A percentile compares a stretch with the other conserved stretches of the same genome.
These are phyloP conservation scores for Coenobita brevimanus DNA, from an alignment of 1,140 invertebrate genomes.

Conservation along the genomic window DNA sequence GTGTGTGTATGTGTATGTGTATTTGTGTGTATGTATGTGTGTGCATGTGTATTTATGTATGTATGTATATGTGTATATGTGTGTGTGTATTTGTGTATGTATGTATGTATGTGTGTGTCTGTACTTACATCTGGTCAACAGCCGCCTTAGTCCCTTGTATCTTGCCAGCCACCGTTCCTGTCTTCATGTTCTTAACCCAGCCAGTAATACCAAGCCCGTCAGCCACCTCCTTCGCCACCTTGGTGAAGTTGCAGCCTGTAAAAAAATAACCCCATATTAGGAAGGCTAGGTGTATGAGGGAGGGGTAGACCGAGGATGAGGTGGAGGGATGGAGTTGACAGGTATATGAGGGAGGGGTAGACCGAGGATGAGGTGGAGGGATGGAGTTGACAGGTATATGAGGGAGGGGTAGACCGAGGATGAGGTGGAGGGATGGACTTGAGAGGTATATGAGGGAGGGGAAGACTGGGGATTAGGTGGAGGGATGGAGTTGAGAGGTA, in stretches of 20 bases:
- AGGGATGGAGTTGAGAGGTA: too few relatives aligned
- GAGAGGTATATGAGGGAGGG: background rate
- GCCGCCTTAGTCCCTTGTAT: slow-evolving; percentile 39
- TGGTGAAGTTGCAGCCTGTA: slow-evolving; percentile 55
- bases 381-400: too few relatives aligned
- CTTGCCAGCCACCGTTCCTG: slow-evolving; percentile 40
- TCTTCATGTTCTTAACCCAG: slow-evolving; percentile 52
- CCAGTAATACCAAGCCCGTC: slow-evolving; percentile 48
- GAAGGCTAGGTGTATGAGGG: too few relatives aligned
- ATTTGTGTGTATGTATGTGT: too few relatives aligned
- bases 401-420: too few relatives aligned
- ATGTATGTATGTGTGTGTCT: background rate
- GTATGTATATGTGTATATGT: slow-evolving; percentile 3
- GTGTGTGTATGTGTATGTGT: too few relatives aligned
- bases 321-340: too few relatives aligned
- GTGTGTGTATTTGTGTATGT: background rate
- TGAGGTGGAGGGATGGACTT: too few relatives aligned
- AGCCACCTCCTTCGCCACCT: slow-evolving; percentile 43
- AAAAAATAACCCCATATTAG: background rate
- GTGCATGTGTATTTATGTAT: too few relatives aligned
- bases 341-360: background rate
- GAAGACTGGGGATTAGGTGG: too few relatives aligned
- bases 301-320: too few relatives aligned
- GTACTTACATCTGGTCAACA: slow-evolving; percentile 52
- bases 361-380: too few relatives aligned